Conservation (phyloP, 2,797 vertebrate genomes). For the Ibycter americanus region DNA sequence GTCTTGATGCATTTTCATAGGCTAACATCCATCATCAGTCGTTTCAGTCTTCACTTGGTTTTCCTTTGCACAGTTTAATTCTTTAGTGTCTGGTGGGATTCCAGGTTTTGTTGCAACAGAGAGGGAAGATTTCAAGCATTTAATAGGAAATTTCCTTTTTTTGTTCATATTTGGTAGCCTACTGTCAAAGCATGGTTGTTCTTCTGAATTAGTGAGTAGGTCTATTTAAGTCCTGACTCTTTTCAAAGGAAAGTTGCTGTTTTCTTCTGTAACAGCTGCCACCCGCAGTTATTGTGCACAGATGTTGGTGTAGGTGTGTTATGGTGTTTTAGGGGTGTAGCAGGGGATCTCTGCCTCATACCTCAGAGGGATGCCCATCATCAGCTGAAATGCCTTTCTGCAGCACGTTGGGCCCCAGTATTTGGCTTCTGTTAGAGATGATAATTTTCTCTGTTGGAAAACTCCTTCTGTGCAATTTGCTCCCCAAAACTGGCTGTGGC, state of each 20-base stretch:
- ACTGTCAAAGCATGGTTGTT: not conserved
- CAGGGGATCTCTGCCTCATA: not conserved
- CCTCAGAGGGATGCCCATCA: not conserved
- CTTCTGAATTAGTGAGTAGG: not conserved
- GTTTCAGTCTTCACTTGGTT: not conserved
- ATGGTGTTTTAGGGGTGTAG: not conserved
- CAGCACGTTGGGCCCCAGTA: not conserved
- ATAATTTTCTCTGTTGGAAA: not conserved
- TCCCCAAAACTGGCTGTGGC: fast-evolving
- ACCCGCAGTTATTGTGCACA: not conserved
- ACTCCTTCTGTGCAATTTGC: not conserved
- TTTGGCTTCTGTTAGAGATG: not conserved
- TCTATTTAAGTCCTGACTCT: not conserved
- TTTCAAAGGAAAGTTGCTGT: not conserved
- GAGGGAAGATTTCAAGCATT: not conserved
- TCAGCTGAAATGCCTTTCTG: not conserved
- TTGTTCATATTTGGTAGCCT: not conserved
- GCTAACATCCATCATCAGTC: not conserved
- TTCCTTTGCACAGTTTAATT: not conserved
- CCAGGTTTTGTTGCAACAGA: not conserved
- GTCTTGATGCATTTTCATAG: not conserved
- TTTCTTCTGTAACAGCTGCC: not conserved
- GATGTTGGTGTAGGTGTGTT: not conserved
- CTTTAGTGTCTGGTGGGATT: not conserved
- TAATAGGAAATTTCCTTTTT: not conserved